These are phyloP conservation scores for Cataglyphis livida DNA, from an alignment of 2,888 invertebrate genomes.

Conservation along the genomic window DNA sequence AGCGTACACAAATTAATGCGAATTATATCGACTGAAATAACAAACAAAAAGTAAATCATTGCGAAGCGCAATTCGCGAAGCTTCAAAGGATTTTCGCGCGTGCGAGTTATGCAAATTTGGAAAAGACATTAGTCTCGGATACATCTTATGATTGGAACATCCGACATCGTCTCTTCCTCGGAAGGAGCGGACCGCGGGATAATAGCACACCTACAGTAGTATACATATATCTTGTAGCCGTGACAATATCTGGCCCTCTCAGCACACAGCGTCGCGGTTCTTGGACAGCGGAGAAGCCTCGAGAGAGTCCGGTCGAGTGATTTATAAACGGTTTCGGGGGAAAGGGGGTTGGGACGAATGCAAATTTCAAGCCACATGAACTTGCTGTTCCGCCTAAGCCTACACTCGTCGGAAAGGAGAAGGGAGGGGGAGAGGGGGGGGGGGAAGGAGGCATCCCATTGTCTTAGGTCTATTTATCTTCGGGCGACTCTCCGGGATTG, in stretches of 20 bases:
- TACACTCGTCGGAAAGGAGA: conserved; percentile 59
- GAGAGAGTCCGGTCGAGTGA: conserved; percentile 75
- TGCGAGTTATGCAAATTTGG: conserved; percentile 8
- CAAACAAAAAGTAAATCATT: background rate
- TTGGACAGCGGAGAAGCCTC: conserved; percentile 48
- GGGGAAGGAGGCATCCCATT: conserved; percentile 74
- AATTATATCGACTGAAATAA: background rate
- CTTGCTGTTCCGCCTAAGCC: conserved; percentile 74
- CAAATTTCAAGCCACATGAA: conserved; percentile 83
- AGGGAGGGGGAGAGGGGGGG: conserved; percentile 29
- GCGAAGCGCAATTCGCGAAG: background rate
- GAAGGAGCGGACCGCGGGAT: background rate
- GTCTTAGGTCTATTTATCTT: conserved; percentile 83
- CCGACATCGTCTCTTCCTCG: conserved; percentile 8
- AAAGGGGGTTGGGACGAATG: conserved; percentile 79
- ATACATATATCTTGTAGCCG: conserved; percentile 46
- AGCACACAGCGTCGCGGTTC: conserved; percentile 48
- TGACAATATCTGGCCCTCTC: conserved; percentile 61
- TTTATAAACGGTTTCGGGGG: conserved; percentile 80
- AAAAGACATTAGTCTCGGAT: background rate
- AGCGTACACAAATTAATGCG: background rate
- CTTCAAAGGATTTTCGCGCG: background rate
- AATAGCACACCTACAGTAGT: conserved; percentile 49
- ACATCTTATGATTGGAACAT: conserved; percentile 13
- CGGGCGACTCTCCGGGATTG: conserved; percentile 59